A percentile compares a stretch with the other conserved stretches of the same genome.
Evolutionary conservation across 2,888 invertebrate species (phyloP).

Genomic region (Ophion ellenae): DNA sequence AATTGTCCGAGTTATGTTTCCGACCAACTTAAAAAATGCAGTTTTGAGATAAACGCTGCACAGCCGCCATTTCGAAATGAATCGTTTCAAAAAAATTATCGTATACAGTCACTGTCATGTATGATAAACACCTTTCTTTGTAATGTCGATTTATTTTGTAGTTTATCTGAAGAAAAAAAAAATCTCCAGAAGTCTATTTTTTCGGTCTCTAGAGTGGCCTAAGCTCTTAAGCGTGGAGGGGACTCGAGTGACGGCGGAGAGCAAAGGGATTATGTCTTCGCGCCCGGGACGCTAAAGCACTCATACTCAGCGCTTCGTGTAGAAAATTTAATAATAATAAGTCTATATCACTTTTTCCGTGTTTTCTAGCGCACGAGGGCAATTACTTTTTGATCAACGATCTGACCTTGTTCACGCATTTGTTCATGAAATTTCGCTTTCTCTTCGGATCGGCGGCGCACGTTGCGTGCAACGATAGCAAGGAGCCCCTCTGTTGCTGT

Average conservation of each 20-base stretch:
- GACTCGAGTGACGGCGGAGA: background rate
- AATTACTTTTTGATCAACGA: conserved; percentile 79
- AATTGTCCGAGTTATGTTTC: too few relatives aligned
- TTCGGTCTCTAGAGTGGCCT: too few relatives aligned
- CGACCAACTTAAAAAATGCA: too few relatives aligned
- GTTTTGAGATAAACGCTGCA: too few relatives aligned
- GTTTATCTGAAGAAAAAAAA: too few relatives aligned
- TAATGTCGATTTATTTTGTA: too few relatives aligned
- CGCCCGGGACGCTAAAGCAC: conserved; percentile 7
- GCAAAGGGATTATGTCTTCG: background rate
- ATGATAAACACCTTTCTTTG: too few relatives aligned
- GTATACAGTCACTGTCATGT: too few relatives aligned
- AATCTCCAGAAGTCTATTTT: too few relatives aligned
- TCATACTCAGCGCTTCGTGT: conserved; percentile 25
- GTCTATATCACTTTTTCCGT: conserved; percentile 64
- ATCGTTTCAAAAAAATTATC: too few relatives aligned
- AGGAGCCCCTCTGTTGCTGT: conserved; percentile 83
- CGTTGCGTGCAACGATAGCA: conserved; percentile 86
- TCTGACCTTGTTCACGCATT: conserved; percentile 81
- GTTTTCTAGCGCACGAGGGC: background rate
- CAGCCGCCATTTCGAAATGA: too few relatives aligned
- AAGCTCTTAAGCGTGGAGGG: background rate
- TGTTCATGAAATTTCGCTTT: conserved; percentile 93
- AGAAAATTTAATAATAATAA: conserved; percentile 62
- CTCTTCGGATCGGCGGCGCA: conserved; percentile 86